Conservation (phyloP, 2,888 invertebrate genomes). For the Asteroscopus sphinx region DNA sequence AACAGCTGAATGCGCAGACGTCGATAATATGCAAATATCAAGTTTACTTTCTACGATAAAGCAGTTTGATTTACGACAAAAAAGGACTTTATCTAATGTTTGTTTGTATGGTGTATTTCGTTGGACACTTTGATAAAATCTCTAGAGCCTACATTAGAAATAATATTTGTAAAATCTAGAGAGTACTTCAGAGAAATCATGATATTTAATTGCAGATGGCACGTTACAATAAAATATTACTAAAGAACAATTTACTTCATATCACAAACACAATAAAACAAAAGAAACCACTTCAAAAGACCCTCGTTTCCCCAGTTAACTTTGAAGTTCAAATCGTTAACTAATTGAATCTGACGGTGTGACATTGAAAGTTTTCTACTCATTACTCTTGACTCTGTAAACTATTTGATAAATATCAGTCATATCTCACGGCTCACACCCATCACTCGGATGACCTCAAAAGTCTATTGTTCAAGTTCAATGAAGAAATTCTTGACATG, state of each 20-base stretch:
- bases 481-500: slow-evolving; percentile 30
- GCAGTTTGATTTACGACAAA: slow-evolving; percentile 61
- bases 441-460: slow-evolving; percentile 30
- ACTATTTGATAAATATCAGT: slow-evolving; percentile 41
- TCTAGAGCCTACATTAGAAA: slow-evolving; percentile 7
- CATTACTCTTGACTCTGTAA: slow-evolving; percentile 35
- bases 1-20: slow-evolving; percentile 58
- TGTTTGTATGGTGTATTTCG: slow-evolving; percentile 19
- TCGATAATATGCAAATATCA: slow-evolving; percentile 65
- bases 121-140: slow-evolving; percentile 30
- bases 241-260: not conserved
- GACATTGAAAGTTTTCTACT: slow-evolving; percentile 43
- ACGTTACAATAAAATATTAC: not conserved
- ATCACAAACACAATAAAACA: slow-evolving; percentile 12
- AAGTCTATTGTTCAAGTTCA: slow-evolving; percentile 44
- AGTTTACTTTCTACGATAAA: slow-evolving; percentile 64
- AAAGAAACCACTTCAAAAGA: slow-evolving; percentile 3
- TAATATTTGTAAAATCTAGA: not conserved
- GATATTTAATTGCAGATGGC: slow-evolving; percentile 6
- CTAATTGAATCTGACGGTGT: slow-evolving; percentile 31
- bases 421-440: slow-evolving; percentile 29
- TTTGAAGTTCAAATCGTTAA: slow-evolving; percentile 14
- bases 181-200: not conserved
- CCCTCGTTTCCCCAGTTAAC: slow-evolving; percentile 19
- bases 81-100: slow-evolving; percentile 53